These are phyloP conservation scores for Acrocephalus arundinaceus DNA, from an alignment of 2,113 vertebrate species.

Conservation along the genomic window DNA sequence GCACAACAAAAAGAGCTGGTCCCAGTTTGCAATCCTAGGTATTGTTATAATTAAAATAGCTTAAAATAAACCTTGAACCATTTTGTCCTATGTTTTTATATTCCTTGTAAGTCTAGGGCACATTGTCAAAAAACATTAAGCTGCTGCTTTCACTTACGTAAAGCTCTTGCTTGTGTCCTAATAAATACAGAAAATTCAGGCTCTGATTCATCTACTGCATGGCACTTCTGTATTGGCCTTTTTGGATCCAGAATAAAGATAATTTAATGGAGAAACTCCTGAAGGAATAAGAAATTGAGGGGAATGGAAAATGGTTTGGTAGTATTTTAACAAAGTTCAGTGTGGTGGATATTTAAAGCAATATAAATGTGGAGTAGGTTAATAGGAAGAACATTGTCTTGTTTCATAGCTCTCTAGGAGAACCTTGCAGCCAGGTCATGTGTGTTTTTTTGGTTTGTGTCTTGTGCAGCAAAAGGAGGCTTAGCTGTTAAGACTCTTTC, in stretches of 20 bases:
- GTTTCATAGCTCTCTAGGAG: neutral
- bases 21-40: neutral
- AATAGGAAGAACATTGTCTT: neutral
- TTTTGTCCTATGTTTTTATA: neutral
- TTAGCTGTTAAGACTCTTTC: slow-evolving; percentile 49
- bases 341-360: neutral
- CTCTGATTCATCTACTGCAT: neutral
- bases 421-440: neutral
- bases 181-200: neutral
- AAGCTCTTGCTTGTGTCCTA: neutral
- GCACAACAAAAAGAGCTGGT: neutral
- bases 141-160: neutral
- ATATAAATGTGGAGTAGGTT: neutral
- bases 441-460: neutral
- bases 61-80: neutral
- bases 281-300: neutral
- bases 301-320: neutral
- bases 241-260: neutral
- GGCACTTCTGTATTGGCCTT: neutral
- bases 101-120: neutral
- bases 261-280: neutral
- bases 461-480: slow-evolving; percentile 6
- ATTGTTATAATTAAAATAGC: neutral
- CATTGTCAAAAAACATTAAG: neutral
- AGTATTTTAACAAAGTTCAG: neutral